These are phyloP conservation scores for Polymixis lichenea DNA, from an alignment of 2,888 invertebrate species.

Conservation along the genomic window DNA sequence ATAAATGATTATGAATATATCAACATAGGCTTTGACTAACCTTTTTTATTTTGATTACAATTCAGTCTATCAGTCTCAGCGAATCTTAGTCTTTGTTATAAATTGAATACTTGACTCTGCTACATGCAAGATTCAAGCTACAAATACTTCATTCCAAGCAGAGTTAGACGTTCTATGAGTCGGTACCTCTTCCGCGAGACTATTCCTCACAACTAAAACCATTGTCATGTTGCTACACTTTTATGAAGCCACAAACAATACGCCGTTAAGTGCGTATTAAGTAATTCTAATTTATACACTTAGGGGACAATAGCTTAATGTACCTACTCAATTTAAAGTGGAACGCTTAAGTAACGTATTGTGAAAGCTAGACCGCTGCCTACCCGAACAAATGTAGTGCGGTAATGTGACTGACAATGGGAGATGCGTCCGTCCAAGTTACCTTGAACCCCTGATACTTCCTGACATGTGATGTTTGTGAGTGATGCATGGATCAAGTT, in stretches of 20 bases:
- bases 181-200: constrained; percentile 15
- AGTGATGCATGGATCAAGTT: constrained; percentile 17
- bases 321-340: constrained; percentile 66
- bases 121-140: constrained; percentile 8
- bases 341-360: constrained; percentile 68
- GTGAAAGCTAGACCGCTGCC: constrained; percentile 64
- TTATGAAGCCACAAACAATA: constrained; percentile 60
- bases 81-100: neutral
- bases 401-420: constrained; percentile 64
- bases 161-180: neutral
- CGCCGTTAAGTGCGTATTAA: constrained; percentile 59
- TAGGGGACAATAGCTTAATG: constrained; percentile 61
- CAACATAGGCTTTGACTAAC: neutral
- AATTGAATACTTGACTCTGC: too few species aligned
- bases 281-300: constrained; percentile 62
- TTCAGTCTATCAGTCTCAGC: neutral
- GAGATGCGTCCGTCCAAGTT: constrained; percentile 48
- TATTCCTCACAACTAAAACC: constrained; percentile 42
- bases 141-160: neutral
- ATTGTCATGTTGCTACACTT: constrained; percentile 56
- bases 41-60: neutral
- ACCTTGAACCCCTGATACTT: constrained; percentile 39
- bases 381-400: constrained; percentile 61
- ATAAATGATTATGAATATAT: neutral
- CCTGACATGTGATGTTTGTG: neutral